phyloP scores from a whole-genome alignment of 2,888 invertebrate species.

The Gortyna flavago region DNA sequence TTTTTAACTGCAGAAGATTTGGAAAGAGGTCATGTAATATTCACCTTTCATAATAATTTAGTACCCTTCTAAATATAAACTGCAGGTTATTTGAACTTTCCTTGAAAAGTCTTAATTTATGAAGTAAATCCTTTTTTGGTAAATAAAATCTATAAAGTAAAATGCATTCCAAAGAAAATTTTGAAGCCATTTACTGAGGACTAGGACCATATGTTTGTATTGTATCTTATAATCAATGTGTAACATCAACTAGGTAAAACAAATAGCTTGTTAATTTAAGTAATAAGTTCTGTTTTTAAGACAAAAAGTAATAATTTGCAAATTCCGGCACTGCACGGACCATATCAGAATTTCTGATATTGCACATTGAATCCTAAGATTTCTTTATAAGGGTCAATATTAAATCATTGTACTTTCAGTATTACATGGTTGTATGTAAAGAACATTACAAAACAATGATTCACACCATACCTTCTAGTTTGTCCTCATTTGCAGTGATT shows the following conservation, averaged over 20 bases:
- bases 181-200: not conserved
- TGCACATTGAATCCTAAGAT: not conserved
- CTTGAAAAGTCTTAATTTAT: not conserved
- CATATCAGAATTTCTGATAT: not conserved
- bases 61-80: not conserved
- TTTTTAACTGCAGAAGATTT: not conserved
- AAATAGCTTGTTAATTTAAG: not conserved
- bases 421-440: not conserved
- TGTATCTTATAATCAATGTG: not conserved
- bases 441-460: not conserved
- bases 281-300: not conserved
- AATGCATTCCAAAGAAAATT: not conserved
- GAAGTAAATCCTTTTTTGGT: not conserved
- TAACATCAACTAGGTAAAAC: not conserved
- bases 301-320: not conserved
- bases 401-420: not conserved
- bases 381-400: not conserved
- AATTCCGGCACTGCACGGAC: accelerated
- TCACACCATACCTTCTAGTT: slow-evolving; percentile 19
- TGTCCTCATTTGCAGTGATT: slow-evolving; percentile 15
- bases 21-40: slow-evolving; percentile 24
- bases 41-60: not conserved
- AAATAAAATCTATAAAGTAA: slow-evolving; percentile 1
- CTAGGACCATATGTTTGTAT: slow-evolving; percentile 32
- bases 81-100: slow-evolving; percentile 2